A percentile compares a stretch with the other conserved stretches of the same genome.
These are phyloP conservation scores for Cygnus buccinator DNA, from an alignment of 2,113 vertebrate genomes.

Conservation along the genomic window DNA sequence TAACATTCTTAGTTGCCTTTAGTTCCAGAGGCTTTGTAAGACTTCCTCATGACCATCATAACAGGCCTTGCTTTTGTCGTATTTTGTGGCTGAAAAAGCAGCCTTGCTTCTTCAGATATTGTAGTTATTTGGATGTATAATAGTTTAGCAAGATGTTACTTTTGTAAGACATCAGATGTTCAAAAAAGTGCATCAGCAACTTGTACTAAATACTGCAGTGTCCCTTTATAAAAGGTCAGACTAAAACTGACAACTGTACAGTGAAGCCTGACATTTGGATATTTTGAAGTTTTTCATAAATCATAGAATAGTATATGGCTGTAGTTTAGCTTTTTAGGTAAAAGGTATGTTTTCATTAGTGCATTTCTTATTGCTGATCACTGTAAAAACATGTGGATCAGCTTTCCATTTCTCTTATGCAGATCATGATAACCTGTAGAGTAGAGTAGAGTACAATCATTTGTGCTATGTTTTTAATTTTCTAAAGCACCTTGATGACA, in stretches of 20 bases:
- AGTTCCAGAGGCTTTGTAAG: conserved; percentile 97
- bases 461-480: conserved; percentile 86
- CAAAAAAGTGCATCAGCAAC: conserved; percentile 92
- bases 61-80: conserved; percentile 99
- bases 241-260: conserved; percentile 84
- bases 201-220: conserved; percentile 94
- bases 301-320: conserved; percentile 85
- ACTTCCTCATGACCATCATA: conserved; percentile 96
- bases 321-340: conserved; percentile 87
- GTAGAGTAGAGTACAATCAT: conserved; percentile 85
- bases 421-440: conserved; percentile 86
- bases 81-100: conserved; percentile 99
- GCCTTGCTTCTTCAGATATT: conserved; percentile 99
- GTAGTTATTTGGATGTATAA: conserved; percentile 99
- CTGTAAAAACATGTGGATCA: conserved; percentile 81
- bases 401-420: conserved; percentile 84
- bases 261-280: conserved; percentile 86
- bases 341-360: conserved; percentile 86
- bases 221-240: conserved; percentile 94
- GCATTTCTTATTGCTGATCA: conserved; percentile 84
- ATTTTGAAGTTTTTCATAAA: conserved; percentile 89
- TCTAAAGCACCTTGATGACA: conserved; percentile 89
- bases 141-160: conserved; percentile 99
- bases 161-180: conserved; percentile 99
- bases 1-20: conserved; percentile 98